Percentiles rank a stretch among this genome's conserved stretches.
Conservation (phyloP, 2,797 vertebrate genomes). For the Chloroceryle amazona region DNA sequence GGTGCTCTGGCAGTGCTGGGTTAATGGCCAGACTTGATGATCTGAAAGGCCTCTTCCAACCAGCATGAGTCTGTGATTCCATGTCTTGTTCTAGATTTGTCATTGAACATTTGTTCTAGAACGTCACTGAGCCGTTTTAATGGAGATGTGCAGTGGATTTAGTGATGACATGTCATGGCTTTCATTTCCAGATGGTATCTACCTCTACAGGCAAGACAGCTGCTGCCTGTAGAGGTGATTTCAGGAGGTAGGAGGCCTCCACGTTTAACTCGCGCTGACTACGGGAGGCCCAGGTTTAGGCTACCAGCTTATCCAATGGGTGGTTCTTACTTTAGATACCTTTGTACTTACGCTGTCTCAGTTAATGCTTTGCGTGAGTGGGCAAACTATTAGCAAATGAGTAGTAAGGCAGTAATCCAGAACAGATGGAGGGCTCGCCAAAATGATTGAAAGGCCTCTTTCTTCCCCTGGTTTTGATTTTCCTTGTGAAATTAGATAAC, state of each 20-base stretch:
- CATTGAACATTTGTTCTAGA: no score
- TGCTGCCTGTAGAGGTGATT: not conserved
- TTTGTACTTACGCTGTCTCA: not conserved
- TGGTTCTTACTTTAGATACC: not conserved
- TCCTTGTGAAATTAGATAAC: constrained; percentile 19
- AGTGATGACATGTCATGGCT: not conserved
- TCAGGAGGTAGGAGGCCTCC: not conserved
- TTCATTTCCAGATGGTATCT: not conserved
- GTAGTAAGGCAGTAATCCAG: not conserved
- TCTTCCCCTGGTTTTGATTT: constrained; percentile 26
- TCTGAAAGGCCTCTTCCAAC: not conserved
- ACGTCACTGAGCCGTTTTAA: not conserved
- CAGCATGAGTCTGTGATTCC: not conserved
- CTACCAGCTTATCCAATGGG: rapidly evolving
- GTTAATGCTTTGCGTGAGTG: not conserved
- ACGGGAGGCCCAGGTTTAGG: not conserved
- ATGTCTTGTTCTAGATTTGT: not conserved
- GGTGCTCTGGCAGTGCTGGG: not conserved
- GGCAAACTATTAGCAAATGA: not conserved
- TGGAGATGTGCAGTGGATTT: rapidly evolving
- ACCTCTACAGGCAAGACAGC: not conserved
- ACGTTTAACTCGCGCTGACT: not conserved
- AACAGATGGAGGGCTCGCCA: not conserved
- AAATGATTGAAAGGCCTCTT: not conserved
- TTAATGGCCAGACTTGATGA: not conserved